Percentiles rank a stretch among this genome's conserved stretches.
Evolutionary conservation across 2,113 vertebrate species (phyloP).

Genomic region (Hippoglossus stenolepis): DNA sequence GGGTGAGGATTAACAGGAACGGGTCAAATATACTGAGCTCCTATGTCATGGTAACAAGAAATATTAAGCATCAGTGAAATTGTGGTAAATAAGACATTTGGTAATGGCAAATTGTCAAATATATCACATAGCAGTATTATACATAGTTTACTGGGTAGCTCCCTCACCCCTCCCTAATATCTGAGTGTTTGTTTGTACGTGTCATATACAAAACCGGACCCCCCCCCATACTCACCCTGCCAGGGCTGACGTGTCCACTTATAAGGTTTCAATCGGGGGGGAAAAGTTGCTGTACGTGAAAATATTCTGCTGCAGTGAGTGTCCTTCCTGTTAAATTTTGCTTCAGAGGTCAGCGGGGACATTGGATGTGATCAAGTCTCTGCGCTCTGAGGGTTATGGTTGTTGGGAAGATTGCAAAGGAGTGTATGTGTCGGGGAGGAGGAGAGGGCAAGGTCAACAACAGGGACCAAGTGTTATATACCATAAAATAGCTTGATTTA

Average conservation of each 20-base stretch:
- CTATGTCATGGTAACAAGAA: not conserved
- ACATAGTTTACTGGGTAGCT: too few relatives aligned
- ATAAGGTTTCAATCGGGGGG: not conserved
- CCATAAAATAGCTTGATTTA: constrained; percentile 48
- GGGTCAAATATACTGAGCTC: not conserved
- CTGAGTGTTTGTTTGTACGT: too few relatives aligned
- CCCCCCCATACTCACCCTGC: not conserved
- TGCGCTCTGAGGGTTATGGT: constrained; percentile 17
- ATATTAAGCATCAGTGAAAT: not conserved
- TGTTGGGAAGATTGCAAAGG: not conserved
- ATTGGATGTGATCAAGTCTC: constrained; percentile 19
- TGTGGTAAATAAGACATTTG: constrained; percentile 1
- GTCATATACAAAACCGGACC: too few relatives aligned
- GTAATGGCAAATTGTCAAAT: not conserved
- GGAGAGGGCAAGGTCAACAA: constrained; percentile 49
- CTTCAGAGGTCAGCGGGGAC: constrained; percentile 20
- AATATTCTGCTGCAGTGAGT: not conserved
- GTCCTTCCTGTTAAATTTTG: constrained; percentile 21
- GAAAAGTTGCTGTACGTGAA: not conserved
- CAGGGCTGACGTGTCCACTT: not conserved
- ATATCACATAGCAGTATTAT: too few relatives aligned
- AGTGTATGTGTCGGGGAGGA: not conserved
- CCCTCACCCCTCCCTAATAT: too few relatives aligned
- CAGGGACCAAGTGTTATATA: constrained; percentile 19
- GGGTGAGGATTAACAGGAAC: too few relatives aligned